A percentile compares a stretch with the other conserved stretches of the same genome.
phyloP scores from a whole-genome alignment of 1,140 invertebrate species.

The Melipona quadrifasciata region DNA sequence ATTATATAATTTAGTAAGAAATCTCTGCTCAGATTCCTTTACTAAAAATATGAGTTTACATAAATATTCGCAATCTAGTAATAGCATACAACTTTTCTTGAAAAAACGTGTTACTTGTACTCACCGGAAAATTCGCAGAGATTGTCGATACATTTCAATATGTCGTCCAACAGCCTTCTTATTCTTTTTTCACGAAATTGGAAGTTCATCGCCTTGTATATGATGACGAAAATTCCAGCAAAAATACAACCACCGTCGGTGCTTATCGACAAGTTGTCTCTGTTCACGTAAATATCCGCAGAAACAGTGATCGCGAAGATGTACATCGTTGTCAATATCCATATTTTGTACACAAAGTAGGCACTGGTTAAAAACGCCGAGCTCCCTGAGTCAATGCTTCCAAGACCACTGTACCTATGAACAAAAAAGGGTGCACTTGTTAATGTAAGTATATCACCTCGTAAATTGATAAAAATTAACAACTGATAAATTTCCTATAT shows the following conservation, averaged over 20 bases:
- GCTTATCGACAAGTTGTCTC: constrained; percentile 64
- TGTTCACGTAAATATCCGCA: constrained; percentile 48
- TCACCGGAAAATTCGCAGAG: constrained; percentile 68
- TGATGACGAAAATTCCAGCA: constrained; percentile 60
- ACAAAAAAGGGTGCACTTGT: background rate
- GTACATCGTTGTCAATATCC: constrained; percentile 35
- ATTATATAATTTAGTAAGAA: too few relatives aligned
- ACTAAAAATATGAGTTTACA: too few relatives aligned
- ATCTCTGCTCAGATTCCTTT: too few relatives aligned
- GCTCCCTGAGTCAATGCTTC: constrained; percentile 27
- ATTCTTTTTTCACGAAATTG: constrained; percentile 65
- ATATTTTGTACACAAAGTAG: constrained; percentile 59
- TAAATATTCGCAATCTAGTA: too few relatives aligned
- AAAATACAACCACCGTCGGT: constrained; percentile 70
- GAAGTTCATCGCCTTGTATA: constrained; percentile 67
- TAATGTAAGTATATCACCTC: background rate
- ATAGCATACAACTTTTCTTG: too few relatives aligned
- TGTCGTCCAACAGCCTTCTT: constrained; percentile 52
- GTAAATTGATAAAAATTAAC: background rate
- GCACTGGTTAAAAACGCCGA: constrained; percentile 27
- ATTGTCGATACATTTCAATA: constrained; percentile 59
- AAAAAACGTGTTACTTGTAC: constrained; percentile 6
- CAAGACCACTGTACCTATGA: constrained; percentile 53
- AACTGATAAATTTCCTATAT: background rate
- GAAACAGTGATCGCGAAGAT: constrained; percentile 45